Evolutionary conservation across 2,888 invertebrate species (phyloP), one percentile per base, ranked within the genome.

Genomic region (Agapostemon virescens): DNA sequence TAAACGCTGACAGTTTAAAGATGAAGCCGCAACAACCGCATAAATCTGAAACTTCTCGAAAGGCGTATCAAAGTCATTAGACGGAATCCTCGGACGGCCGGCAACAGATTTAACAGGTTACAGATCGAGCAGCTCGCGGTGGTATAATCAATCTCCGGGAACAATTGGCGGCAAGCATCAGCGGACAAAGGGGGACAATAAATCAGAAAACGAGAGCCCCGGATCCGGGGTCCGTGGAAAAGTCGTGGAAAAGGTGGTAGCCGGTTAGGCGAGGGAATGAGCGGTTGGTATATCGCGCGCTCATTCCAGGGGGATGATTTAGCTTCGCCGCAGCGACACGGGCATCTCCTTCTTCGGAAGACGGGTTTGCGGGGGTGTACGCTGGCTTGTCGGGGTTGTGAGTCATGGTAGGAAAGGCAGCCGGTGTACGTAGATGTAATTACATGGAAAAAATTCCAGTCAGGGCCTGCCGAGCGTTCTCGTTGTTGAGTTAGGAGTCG

Each of bases 391-490:
- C 20, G 20, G 55, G 30, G 6, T 7, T 11, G 77, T 58, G 79
- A 71, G 74, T 69, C 68, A 69, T 64, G 79, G 71, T 9, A 55
- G 49, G 17, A 36, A 40, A 55, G 26, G 58, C 17, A 30, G 71
- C 84, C 69, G 36, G 69, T 42, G 74, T 82, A 86, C 77, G 81
- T 87, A 85, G 87, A 87, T 83, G 90, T 91, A 91, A 91, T 90
- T 90, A 90, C 90, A 88, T 84, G 90, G 88, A 89, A 90, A 90
- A 89, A 90, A 90, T 90, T 90, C 90, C 85, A 79, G 90, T 90
- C 90, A 90, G 89, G 90, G 86, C 72, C 66, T 67, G 55, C 82
- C 83, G 82, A 71, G 80, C 83, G 82, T 82, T 85, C 86, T 85
- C 87, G 89, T 87, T 88, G 90, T 90, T 88, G 89, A 89, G 90